These are phyloP conservation scores for Machimus rusticus DNA, from an alignment of 2,888 invertebrate genomes.

Conservation along the genomic window DNA sequence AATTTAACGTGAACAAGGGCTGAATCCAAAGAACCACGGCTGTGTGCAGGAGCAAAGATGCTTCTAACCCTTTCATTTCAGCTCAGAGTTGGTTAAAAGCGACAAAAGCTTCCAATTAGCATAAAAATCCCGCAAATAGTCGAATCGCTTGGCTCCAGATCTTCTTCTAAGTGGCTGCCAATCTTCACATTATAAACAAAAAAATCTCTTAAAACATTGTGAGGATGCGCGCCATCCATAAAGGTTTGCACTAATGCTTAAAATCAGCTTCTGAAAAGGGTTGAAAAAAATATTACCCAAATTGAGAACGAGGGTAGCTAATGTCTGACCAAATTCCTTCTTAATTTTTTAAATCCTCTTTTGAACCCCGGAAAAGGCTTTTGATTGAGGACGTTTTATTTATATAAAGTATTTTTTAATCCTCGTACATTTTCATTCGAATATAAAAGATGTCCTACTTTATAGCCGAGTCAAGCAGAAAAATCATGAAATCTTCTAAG, in stretches of 20 bases:
- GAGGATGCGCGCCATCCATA: neutral
- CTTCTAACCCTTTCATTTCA: neutral
- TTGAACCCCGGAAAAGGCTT: neutral
- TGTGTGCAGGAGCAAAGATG: neutral
- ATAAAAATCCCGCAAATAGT: neutral
- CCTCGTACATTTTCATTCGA: neutral
- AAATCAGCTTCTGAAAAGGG: neutral
- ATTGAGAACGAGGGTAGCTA: neutral
- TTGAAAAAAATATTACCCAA: neutral
- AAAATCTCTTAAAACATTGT: neutral
- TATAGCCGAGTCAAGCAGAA: no score
- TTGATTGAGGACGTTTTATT: neutral
- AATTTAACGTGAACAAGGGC: neutral
- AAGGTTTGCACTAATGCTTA: neutral
- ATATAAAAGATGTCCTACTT: neutral
- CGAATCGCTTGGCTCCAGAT: neutral
- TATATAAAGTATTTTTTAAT: neutral
- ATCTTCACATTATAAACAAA: neutral
- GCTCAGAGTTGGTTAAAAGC: neutral
- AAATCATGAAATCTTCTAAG: no score
- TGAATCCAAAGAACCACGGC: neutral
- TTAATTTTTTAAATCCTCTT: neutral
- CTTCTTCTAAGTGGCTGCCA: neutral
- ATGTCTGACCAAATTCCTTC: neutral
- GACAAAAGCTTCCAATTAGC: neutral